phyloP scores from a whole-genome alignment of 2,888 invertebrate species.

The Syrphus vitripennis region DNA sequence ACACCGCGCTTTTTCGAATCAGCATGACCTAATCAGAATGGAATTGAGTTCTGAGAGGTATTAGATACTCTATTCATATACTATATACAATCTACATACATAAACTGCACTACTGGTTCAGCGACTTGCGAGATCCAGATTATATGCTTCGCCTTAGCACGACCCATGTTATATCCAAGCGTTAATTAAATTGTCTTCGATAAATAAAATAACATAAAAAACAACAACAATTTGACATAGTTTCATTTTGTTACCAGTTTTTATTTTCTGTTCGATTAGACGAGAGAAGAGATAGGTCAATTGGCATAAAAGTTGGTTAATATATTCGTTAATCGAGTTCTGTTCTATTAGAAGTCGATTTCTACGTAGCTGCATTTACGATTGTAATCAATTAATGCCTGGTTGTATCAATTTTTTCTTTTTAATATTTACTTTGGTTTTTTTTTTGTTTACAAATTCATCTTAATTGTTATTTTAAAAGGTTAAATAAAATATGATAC shows the following conservation, averaged over 20 bases:
- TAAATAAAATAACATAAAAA: background rate
- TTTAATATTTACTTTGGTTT: background rate
- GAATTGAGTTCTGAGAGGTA: conserved; percentile 60
- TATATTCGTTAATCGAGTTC: background rate
- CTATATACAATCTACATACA: too few relatives aligned
- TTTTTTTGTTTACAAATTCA: background rate
- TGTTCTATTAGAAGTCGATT: background rate
- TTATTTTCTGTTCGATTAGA: background rate
- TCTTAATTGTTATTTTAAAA: background rate
- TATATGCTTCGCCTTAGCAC: conserved; percentile 47
- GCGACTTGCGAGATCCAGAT: conserved; percentile 38
- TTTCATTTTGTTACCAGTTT: conserved; percentile 49
- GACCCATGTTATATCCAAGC: conserved; percentile 11
- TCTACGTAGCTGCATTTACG: conserved; percentile 8
- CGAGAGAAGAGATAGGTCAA: conserved; percentile 56
- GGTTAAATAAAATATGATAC: too few relatives aligned
- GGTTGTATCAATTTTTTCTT: background rate
- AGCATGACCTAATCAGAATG: conserved; percentile 68
- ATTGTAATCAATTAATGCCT: conserved; percentile 27
- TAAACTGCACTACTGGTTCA: conserved; percentile 30
- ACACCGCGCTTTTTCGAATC: conserved; percentile 2
- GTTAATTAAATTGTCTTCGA: conserved; percentile 61
- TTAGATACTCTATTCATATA: background rate
- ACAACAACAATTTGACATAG: conserved; percentile 43
- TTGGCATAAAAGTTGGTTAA: conserved; percentile 44